Percentiles rank a stretch among this genome's conserved stretches.
These are phyloP conservation scores for Scolopax rusticola DNA, from an alignment of 2,797 vertebrate species.

Conservation along the genomic window DNA sequence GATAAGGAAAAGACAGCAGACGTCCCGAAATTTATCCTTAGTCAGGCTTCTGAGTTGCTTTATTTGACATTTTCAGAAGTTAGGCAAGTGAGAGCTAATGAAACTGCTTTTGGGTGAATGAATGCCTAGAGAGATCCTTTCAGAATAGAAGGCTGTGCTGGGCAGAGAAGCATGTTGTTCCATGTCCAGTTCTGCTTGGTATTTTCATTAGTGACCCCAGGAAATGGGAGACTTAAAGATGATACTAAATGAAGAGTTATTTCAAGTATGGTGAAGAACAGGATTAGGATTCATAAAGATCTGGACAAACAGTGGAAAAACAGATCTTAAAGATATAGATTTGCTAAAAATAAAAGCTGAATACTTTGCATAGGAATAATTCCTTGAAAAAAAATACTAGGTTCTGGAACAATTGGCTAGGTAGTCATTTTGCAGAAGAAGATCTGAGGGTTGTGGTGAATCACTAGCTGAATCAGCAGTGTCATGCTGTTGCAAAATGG, in stretches of 20 bases:
- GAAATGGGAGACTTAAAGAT: neutral
- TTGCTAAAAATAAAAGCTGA: neutral
- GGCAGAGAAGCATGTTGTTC: neutral
- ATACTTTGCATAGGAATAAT: neutral
- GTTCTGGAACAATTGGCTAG: constrained; percentile 52
- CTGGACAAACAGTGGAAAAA: neutral
- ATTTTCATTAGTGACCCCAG: neutral
- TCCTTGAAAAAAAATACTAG: neutral
- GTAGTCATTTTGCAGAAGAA: constrained; percentile 48
- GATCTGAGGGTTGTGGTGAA: constrained; percentile 55
- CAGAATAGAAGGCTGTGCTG: neutral
- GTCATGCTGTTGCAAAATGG: constrained; percentile 61
- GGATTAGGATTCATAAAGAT: neutral
- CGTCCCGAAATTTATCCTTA: constrained; percentile 8
- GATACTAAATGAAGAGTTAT: neutral
- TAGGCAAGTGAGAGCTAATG: constrained; percentile 37
- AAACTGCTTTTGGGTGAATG: constrained; percentile 35
- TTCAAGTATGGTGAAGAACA: neutral
- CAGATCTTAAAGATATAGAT: neutral
- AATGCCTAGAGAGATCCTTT: constrained; percentile 18
- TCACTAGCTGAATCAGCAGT: constrained; percentile 70
- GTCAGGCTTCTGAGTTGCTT: constrained; percentile 44
- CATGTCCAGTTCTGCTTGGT: neutral
- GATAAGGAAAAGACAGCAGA: constrained; percentile 44
- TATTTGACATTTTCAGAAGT: constrained; percentile 51